Base-by-base conservation (phyloP, 2,888 invertebrate genomes). In the Drosophila nigritarsus region DNA sequence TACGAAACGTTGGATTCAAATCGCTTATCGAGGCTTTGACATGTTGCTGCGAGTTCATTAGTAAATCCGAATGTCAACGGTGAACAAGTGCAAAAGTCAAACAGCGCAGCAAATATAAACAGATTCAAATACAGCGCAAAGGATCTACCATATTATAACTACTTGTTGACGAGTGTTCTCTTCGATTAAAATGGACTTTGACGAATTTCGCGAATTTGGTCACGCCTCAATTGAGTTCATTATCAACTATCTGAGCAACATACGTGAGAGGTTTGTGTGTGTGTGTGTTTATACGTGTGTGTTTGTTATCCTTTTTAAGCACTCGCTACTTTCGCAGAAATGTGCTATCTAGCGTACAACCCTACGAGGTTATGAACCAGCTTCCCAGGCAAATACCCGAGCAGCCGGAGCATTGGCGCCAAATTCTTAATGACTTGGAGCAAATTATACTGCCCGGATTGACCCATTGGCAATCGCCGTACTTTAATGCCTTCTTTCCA, bases 151-250 rank as follows among this genome's bases (percentile, higher is more conserved):
- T 15, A 15, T 11, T 32, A 34, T 3, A 49, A 59, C 32, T 34
- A 9, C 36, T 32, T 36, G 9, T 34, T 18, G 30, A 34, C 29
- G 38, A 29, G 65, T 59, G 24, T 66, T 49, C 3, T 48, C n/a
- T 24, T 27, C 38, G 29, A 3, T 73, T 83, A 82, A 34, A 54
- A 97, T 97, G 97, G 96, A 97, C 93, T 94, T 95, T 32, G 94
- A 95, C 83, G 95, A 97, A 91, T 97, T 97, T 93, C 94, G 96
- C 74, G 95, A 96, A 84, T 97, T 97, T 91, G 98, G 97, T 38
- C 97, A 96, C 91, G 97, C 98, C 34, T 95, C 97, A 71, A 95
- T 99, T 74, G 98, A 99, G 92, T 96, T 97, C 90, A 95, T 99
- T 36, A 97, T 97, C n/a, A 96, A 98, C 92, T 99, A 99, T 92